Percentiles rank a stretch among this genome's conserved stretches.
Evolutionary conservation across 1,140 invertebrate species (phyloP).

Genomic region (Drosophila arizonae): DNA sequence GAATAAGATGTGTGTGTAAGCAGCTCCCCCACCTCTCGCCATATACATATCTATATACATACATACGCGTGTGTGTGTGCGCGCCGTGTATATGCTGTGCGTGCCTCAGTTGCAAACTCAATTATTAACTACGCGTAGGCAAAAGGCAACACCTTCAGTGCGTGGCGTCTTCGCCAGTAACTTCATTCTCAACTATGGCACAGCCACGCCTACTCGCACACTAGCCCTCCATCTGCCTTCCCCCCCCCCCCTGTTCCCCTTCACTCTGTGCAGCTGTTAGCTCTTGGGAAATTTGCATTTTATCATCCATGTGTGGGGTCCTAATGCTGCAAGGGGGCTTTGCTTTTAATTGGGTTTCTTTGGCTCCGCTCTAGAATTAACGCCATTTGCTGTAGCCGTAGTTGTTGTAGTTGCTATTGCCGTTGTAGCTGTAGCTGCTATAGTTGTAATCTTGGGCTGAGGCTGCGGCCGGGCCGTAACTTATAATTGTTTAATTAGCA

Average conservation of each 20-base stretch:
- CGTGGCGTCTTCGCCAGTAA: constrained; percentile 17
- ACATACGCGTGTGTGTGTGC: background rate
- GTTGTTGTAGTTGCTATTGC: constrained; percentile 15
- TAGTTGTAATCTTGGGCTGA: constrained; percentile 60
- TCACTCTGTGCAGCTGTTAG: constrained; percentile 10
- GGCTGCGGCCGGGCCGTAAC: constrained; percentile 26
- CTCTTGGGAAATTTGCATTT: constrained; percentile 80
- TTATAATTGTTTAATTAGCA: constrained; percentile 80
- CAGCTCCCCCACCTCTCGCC: too few species aligned
- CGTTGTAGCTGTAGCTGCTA: constrained; percentile 19
- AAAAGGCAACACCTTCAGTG: constrained; percentile 66
- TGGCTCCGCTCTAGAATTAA: constrained; percentile 23
- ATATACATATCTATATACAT: too few species aligned
- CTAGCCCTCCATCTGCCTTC: background rate
- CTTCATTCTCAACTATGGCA: background rate
- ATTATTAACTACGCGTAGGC: constrained; percentile 70
- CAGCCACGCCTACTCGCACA: background rate
- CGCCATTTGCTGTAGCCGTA: constrained; percentile 10
- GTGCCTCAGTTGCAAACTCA: constrained; percentile 76
- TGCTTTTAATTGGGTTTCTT: constrained; percentile 78
- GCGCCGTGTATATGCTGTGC: constrained; percentile 38
- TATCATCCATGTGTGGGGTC: constrained; percentile 64
- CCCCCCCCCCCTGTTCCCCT: constrained; percentile 12
- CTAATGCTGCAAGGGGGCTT: constrained; percentile 56
- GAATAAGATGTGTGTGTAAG: constrained; percentile 6